A percentile compares a stretch with the other conserved stretches of the same genome.
phyloP scores from a whole-genome alignment of 1,140 invertebrate genomes.

The Zaprionus davidi region DNA sequence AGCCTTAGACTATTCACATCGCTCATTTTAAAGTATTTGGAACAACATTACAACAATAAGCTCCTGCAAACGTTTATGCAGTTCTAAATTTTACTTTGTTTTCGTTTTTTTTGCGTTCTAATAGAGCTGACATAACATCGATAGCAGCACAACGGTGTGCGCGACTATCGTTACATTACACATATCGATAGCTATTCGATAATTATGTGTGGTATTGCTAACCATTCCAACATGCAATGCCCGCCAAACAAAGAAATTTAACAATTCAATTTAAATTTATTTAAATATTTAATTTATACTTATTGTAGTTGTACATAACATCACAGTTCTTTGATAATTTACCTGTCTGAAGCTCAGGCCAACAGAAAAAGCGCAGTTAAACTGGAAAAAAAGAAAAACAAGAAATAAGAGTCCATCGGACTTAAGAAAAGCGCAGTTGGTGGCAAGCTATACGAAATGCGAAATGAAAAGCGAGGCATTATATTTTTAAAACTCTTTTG shows the following conservation, averaged over 20 bases:
- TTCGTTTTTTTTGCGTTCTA: neutral
- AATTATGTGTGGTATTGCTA: neutral
- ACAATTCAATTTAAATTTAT: neutral
- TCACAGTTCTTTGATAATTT: slow-evolving; percentile 34
- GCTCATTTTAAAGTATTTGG: slow-evolving; percentile 33
- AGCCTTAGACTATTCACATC: slow-evolving; percentile 23
- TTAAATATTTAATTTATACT: neutral
- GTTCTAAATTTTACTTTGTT: neutral
- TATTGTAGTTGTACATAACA: slow-evolving; percentile 19
- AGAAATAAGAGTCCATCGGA: slow-evolving; percentile 2
- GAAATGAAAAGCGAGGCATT: slow-evolving; percentile 40
- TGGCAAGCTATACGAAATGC: slow-evolving; percentile 10
- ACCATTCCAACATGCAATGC: neutral
- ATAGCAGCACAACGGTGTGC: neutral
- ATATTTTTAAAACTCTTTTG: slow-evolving; percentile 54
- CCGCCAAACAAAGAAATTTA: neutral
- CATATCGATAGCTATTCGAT: neutral
- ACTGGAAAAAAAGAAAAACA: slow-evolving; percentile 48
- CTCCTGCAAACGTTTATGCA: neutral
- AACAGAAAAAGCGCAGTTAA: slow-evolving; percentile 61
- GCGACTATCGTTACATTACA: neutral
- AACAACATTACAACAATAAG: neutral
- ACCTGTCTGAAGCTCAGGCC: slow-evolving; percentile 13
- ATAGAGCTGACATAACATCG: neutral
- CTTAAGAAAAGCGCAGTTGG: neutral